Percentiles rank a stretch among this genome's conserved stretches.
Conservation (phyloP, 2,113 vertebrate genomes). For the Ifrita kowaldi region DNA sequence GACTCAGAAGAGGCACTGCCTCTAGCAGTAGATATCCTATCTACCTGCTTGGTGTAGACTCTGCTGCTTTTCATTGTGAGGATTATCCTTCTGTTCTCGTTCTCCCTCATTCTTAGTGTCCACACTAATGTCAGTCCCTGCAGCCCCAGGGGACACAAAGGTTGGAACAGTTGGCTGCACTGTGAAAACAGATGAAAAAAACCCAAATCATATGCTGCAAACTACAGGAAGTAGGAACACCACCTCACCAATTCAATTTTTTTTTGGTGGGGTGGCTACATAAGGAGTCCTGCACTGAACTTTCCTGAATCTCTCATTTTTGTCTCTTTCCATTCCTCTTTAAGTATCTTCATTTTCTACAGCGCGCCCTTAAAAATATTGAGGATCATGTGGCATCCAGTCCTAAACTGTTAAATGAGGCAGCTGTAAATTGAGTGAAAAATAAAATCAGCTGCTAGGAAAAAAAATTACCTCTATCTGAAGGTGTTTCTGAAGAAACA, state of each 20-base stretch:
- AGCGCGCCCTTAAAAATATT: background rate
- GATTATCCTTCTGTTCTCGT: background rate
- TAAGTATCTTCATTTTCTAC: background rate
- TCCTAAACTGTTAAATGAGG: background rate
- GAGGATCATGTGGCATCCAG: background rate
- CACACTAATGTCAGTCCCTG: slow-evolving; percentile 47
- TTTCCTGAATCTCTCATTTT: background rate
- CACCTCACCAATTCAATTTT: background rate
- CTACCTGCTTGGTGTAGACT: background rate
- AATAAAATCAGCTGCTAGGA: background rate
- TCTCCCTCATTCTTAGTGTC: background rate
- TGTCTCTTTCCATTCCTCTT: background rate
- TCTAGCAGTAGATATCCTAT: too few species aligned
- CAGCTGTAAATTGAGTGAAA: background rate
- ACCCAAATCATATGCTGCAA: background rate
- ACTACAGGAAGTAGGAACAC: background rate
- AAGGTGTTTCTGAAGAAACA: slow-evolving; percentile 54
- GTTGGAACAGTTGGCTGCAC: background rate
- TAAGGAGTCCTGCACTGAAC: background rate
- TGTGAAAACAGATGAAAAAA: background rate
- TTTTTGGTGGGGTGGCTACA: background rate
- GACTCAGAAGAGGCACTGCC: background rate
- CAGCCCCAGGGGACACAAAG: slow-evolving; percentile 5
- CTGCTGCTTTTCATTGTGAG: slow-evolving; percentile 8
- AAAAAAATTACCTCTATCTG: slow-evolving; percentile 75